Evolutionary conservation across 2,113 vertebrate genomes (phyloP).

Genomic region (Rhipidura dahli): DNA sequence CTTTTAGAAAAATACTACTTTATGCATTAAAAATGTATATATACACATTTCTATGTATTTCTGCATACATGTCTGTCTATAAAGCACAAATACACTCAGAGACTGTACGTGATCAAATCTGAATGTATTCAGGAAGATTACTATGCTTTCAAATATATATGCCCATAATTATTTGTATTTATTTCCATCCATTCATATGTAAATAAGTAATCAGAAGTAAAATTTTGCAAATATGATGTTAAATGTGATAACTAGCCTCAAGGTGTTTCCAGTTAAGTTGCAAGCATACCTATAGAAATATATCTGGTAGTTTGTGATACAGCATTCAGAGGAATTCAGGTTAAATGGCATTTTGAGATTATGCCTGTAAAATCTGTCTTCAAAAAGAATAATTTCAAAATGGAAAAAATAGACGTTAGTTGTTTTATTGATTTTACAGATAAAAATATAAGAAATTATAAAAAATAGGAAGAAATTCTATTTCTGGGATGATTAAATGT

Average conservation of each 20-base stretch:
- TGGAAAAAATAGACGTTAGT: background rate
- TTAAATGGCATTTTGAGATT: background rate
- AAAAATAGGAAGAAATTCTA: rapidly evolving
- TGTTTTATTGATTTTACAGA: background rate
- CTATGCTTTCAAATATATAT: background rate
- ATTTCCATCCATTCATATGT: background rate
- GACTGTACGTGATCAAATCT: background rate
- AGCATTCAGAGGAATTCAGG: background rate
- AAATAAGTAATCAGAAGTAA: background rate
- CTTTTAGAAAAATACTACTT: background rate
- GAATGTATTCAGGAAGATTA: background rate
- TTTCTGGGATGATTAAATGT: background rate
- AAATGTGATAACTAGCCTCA: background rate
- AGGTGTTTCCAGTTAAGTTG: background rate
- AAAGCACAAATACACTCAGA: background rate
- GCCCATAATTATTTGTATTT: background rate
- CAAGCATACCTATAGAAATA: background rate
- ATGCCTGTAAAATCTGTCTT: background rate
- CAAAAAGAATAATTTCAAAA: background rate
- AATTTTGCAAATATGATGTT: background rate
- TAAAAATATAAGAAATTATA: background rate
- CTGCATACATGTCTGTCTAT: background rate
- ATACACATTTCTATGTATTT: background rate
- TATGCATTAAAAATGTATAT: background rate
- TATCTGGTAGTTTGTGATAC: background rate